Evolutionary conservation across 2,797 vertebrate genomes (phyloP).

Genomic region (Falco rusticolus): DNA sequence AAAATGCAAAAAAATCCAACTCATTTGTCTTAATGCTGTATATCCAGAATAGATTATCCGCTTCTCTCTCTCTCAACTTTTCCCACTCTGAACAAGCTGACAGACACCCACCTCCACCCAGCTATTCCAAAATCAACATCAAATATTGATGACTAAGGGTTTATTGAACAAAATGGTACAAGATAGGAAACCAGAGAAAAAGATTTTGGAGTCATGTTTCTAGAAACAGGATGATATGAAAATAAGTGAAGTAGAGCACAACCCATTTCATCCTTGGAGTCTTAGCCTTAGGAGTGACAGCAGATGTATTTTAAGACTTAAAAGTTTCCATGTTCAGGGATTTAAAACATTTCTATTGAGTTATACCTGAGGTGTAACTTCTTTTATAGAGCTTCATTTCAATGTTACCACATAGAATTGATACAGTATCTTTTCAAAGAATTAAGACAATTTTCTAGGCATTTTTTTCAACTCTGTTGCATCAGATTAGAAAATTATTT

Average conservation of each 20-base stretch:
- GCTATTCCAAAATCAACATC: background rate
- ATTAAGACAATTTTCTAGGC: background rate
- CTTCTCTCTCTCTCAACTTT: background rate
- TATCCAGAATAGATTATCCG: background rate
- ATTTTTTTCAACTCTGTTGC: background rate
- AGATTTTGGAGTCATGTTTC: background rate
- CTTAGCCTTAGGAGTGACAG: background rate
- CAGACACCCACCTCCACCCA: background rate
- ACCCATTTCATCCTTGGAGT: background rate
- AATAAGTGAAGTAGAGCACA: background rate
- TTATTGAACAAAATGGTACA: background rate
- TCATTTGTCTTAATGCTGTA: background rate
- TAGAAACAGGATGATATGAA: background rate
- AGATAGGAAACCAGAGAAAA: background rate
- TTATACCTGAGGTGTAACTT: background rate
- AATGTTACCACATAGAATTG: background rate
- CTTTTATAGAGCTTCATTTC: background rate
- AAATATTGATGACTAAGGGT: background rate
- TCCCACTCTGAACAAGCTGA: fast-evolving
- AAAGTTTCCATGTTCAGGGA: background rate
- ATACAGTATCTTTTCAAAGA: background rate
- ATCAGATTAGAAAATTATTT: background rate
- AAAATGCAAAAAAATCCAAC: background rate
- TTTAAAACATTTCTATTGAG: background rate
- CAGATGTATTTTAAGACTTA: background rate